Conservation (phyloP, 1,140 invertebrate genomes). For the Trichonephila inaurata region DNA sequence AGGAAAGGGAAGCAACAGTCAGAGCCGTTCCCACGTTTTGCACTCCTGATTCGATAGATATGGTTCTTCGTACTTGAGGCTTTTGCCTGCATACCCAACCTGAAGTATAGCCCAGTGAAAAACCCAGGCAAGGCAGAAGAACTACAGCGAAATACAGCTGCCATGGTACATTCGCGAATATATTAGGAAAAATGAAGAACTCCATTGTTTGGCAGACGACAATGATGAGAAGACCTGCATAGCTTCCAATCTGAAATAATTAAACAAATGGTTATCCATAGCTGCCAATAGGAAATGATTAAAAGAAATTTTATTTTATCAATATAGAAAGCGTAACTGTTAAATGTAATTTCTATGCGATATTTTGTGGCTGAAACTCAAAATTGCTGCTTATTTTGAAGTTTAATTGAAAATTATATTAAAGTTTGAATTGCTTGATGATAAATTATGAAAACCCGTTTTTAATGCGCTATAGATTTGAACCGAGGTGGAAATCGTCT, state of each 20-base stretch:
- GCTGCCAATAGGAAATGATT: too few species aligned
- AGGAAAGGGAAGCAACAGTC: conserved; percentile 79
- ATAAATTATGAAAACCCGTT: too few species aligned
- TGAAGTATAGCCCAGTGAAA: conserved; percentile 80
- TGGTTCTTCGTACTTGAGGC: conserved; percentile 79
- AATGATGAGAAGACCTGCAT: conserved; percentile 78
- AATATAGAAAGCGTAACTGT: too few species aligned
- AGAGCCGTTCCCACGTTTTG: conserved; percentile 81
- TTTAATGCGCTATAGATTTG: too few species aligned
- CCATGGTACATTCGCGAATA: conserved; percentile 80
- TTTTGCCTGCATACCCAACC: conserved; percentile 79
- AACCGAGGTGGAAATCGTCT: too few species aligned
- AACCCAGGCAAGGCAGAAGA: conserved; percentile 80
- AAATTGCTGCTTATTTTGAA: too few species aligned
- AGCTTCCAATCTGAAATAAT: conserved; percentile 77
- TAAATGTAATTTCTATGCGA: too few species aligned
- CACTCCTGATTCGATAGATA: conserved; percentile 82
- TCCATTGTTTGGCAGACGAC: conserved; percentile 79
- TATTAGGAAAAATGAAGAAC: conserved; percentile 79
- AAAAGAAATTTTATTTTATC: too few species aligned
- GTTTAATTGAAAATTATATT: too few species aligned
- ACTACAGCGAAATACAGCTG: conserved; percentile 79
- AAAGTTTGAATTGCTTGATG: too few species aligned
- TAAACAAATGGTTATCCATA: neutral
- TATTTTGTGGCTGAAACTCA: too few species aligned